Conservation (phyloP, 2,113 vertebrate genomes). For the Lota lota region DNA sequence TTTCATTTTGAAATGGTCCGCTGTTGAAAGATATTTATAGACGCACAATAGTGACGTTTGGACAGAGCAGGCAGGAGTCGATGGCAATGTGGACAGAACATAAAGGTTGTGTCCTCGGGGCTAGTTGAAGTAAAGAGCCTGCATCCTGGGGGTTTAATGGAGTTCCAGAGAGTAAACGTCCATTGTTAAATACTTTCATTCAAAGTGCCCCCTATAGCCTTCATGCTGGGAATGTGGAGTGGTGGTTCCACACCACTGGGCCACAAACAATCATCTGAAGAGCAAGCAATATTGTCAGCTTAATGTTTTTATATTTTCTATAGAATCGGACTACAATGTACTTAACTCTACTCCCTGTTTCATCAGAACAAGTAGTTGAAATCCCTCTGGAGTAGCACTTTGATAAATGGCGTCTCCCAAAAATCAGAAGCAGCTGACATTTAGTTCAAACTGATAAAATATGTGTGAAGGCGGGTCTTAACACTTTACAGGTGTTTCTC, state of each 20-base stretch:
- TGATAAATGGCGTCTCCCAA: no score
- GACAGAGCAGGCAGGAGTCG: constrained; percentile 16
- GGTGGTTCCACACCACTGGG: background rate
- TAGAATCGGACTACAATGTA: no score
- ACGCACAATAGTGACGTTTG: background rate
- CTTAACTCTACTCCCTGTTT: no score
- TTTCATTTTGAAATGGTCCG: constrained; percentile 41
- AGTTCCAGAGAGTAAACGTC: background rate
- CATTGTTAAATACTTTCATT: background rate
- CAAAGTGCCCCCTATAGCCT: background rate
- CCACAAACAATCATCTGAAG: background rate
- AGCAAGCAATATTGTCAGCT: no score
- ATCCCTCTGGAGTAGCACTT: no score
- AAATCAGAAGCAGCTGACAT: no score
- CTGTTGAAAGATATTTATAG: constrained; percentile 33
- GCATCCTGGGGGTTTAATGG: background rate
- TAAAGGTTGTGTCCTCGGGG: constrained; percentile 24
- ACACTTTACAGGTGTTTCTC: background rate
- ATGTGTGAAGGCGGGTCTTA: no score
- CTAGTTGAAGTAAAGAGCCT: background rate
- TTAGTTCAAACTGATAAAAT: no score
- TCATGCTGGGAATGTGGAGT: background rate
- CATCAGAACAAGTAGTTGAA: no score
- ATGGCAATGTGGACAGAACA: constrained; percentile 28
- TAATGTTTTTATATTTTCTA: no score